Percentiles rank a stretch among this genome's conserved stretches.
These are phyloP conservation scores for Drosophila carrolli DNA, from an alignment of 1,140 invertebrate species.

Conservation along the genomic window DNA sequence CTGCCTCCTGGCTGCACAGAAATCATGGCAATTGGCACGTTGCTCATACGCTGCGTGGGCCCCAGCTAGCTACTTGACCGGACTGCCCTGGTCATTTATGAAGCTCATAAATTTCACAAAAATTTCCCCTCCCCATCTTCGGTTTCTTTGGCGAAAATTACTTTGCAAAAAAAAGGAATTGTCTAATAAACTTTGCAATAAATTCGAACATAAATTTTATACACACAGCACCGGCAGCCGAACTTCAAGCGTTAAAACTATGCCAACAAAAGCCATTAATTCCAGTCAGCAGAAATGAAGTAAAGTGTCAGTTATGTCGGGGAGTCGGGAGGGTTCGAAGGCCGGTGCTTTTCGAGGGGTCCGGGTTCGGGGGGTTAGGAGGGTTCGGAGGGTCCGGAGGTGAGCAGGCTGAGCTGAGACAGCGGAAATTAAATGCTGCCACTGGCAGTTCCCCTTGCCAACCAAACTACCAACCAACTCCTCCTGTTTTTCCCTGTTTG, in stretches of 20 bases:
- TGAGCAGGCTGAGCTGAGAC: constrained; percentile 38
- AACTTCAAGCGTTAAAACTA: constrained; percentile 83
- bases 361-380: background rate
- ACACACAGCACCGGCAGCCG: constrained; percentile 63
- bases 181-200: constrained; percentile 83
- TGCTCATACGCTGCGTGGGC: constrained; percentile 71
- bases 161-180: constrained; percentile 68
- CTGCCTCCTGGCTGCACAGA: constrained; percentile 15
- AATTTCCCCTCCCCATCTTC: constrained; percentile 34
- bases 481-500: constrained; percentile 24
- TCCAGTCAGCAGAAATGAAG: constrained; percentile 82
- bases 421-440: constrained; percentile 77
- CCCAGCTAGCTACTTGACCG: constrained; percentile 24
- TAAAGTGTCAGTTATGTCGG: constrained; percentile 78
- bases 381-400: background rate
- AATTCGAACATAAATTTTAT: constrained; percentile 83
- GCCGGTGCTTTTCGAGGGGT: constrained; percentile 6
- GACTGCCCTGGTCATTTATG: constrained; percentile 77
- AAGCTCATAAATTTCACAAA: constrained; percentile 78
- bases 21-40: constrained; percentile 79
- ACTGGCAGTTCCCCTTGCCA: constrained; percentile 35
- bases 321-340: background rate
- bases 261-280: constrained; percentile 83
- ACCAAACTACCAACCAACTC: background rate
- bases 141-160: constrained; percentile 62